phyloP scores from a whole-genome alignment of 2,113 vertebrate genomes.

The Platichthys stellatus region DNA sequence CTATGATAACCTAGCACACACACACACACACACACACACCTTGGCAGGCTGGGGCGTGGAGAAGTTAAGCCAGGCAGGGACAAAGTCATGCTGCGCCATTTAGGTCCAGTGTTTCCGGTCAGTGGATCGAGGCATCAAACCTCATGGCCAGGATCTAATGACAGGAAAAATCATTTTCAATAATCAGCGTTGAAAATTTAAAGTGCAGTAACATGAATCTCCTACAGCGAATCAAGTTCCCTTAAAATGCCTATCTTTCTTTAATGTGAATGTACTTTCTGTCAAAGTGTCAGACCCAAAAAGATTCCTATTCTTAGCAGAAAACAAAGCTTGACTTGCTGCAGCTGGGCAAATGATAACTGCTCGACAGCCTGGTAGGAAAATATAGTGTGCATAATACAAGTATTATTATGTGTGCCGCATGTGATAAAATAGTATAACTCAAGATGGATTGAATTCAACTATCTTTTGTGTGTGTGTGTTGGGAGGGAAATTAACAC shows the following conservation, averaged over 20 bases:
- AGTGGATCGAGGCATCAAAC: slow-evolving; percentile 99
- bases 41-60: slow-evolving; percentile 98
- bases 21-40: slow-evolving; percentile 75
- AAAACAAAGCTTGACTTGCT: slow-evolving; percentile 49
- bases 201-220: background rate
- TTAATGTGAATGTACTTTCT: slow-evolving; percentile 11
- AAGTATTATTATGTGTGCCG: background rate
- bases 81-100: slow-evolving; percentile 99
- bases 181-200: background rate
- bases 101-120: slow-evolving; percentile 99
- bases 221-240: background rate
- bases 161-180: background rate
- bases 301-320: slow-evolving; percentile 53
- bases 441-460: background rate
- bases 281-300: slow-evolving; percentile 8
- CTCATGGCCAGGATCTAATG: slow-evolving; percentile 98
- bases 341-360: slow-evolving; percentile 46
- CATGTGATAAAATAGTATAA: background rate
- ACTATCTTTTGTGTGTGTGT: background rate
- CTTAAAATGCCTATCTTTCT: background rate
- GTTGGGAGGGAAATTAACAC: background rate
- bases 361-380: slow-evolving; percentile 36
- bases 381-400: slow-evolving; percentile 22
- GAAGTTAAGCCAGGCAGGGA: slow-evolving; percentile 99
- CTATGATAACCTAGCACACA: background rate